phyloP scores from a whole-genome alignment of 2,888 invertebrate genomes.

The Diarsia brunnea region DNA sequence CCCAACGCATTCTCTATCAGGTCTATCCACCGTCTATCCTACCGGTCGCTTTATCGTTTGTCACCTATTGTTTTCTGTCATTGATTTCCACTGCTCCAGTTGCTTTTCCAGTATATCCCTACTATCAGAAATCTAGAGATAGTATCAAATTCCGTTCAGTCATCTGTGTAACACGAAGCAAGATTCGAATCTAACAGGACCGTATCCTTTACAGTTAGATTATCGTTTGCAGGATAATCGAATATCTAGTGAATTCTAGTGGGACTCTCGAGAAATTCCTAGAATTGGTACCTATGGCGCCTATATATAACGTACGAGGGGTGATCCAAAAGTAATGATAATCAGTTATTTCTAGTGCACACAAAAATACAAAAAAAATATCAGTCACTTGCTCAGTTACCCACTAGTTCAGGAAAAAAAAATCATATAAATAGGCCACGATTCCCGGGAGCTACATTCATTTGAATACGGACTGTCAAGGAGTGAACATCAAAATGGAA shows the following conservation, averaged over 20 bases:
- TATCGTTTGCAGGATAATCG: conserved; percentile 19
- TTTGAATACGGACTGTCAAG: too few relatives aligned
- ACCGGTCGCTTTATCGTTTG: neutral
- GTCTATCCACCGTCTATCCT: neutral
- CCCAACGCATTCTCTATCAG: too few relatives aligned
- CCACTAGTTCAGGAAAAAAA: too few relatives aligned
- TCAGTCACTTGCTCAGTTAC: too few relatives aligned
- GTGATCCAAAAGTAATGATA: too few relatives aligned
- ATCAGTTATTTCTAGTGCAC: too few relatives aligned
- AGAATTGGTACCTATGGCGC: neutral
- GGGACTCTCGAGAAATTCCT: conserved; percentile 14
- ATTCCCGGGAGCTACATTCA: too few relatives aligned
- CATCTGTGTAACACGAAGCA: conserved; percentile 7
- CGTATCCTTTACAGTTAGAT: conserved; percentile 9
- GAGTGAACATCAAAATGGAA: too few relatives aligned
- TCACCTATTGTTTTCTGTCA: neutral
- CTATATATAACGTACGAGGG: too few relatives aligned
- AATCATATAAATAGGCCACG: too few relatives aligned
- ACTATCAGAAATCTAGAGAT: conserved; percentile 4
- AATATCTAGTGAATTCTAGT: conserved; percentile 19
- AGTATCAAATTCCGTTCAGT: conserved; percentile 13
- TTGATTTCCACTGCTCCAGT: neutral
- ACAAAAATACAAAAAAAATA: too few relatives aligned
- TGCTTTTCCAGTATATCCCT: too few relatives aligned
- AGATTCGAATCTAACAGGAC: conserved; percentile 15